Evolutionary conservation across 30 jellyfish, hydroid and myxozoan genomes (phyloP).

Genomic region (Nemopilema nomurai): DNA sequence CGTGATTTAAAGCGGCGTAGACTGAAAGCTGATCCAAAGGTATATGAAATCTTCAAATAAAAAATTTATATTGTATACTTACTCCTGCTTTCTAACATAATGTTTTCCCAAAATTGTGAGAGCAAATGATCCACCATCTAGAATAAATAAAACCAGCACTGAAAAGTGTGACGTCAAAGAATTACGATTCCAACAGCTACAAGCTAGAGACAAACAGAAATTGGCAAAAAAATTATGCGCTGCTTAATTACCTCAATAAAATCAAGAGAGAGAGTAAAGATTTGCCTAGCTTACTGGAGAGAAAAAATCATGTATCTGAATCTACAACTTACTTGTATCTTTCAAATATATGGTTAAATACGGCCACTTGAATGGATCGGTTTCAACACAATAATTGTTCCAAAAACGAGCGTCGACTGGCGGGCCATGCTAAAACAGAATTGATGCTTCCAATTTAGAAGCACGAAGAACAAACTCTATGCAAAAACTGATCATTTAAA

Average conservation of each 20-base stretch:
- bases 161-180: neutral
- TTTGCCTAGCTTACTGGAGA: slow-evolving; percentile 3
- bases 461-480: no score
- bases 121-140: slow-evolving; percentile 98
- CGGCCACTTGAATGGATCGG: slow-evolving; percentile 98
- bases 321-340: slow-evolving; percentile 57
- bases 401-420: slow-evolving; percentile 94
- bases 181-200: neutral
- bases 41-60: neutral
- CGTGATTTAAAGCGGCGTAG: no score
- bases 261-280: neutral
- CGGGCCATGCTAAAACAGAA: slow-evolving; percentile 81
- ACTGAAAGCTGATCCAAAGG: no score
- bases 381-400: slow-evolving; percentile 93
- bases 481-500: no score
- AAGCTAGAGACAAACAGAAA: neutral
- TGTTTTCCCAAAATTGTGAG: slow-evolving; percentile 95
- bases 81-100: slow-evolving; percentile 97
- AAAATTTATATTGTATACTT: neutral
- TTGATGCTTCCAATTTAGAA: no score
- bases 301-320: neutral
- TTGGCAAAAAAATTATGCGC: neutral
- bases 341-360: slow-evolving; percentile 86
- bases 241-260: no score
- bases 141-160: neutral